Evolutionary conservation across 2,797 vertebrate species (phyloP).

Genomic region (Coregonus suidteri): DNA sequence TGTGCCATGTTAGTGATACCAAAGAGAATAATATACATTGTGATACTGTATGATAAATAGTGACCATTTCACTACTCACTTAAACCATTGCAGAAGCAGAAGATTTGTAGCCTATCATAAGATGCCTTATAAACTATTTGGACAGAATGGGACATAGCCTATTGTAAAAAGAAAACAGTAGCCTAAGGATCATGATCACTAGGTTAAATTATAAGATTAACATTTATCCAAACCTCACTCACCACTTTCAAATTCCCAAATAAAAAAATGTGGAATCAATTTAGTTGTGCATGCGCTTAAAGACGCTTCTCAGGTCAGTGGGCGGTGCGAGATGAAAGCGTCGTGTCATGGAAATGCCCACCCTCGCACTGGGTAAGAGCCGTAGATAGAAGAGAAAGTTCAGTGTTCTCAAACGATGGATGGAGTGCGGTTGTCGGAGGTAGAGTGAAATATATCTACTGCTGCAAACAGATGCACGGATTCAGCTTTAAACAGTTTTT

Average conservation of each 20-base stretch:
- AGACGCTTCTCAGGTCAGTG: slow-evolving; percentile 3
- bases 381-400: slow-evolving; percentile 69
- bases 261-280: background rate
- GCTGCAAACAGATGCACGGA: background rate
- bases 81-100: background rate
- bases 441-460: slow-evolving; percentile 20
- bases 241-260: background rate
- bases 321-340: slow-evolving; percentile 33
- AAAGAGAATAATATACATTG: no score
- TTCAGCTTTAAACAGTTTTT: background rate
- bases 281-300: background rate
- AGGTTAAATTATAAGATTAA: background rate
- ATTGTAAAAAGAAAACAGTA: background rate
- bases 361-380: slow-evolving; percentile 48
- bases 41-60: no score
- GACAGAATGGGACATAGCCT: background rate
- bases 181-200: background rate
- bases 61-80: background rate
- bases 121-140: no score
- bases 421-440: slow-evolving; percentile 22
- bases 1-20: no score
- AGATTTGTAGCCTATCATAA: no score
- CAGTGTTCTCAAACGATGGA: slow-evolving; percentile 65
- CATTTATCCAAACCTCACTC: background rate
- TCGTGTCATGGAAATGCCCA: slow-evolving; percentile 44